phyloP scores from a whole-genome alignment of 2,888 invertebrate genomes.

The Hypercompe scribonia region DNA sequence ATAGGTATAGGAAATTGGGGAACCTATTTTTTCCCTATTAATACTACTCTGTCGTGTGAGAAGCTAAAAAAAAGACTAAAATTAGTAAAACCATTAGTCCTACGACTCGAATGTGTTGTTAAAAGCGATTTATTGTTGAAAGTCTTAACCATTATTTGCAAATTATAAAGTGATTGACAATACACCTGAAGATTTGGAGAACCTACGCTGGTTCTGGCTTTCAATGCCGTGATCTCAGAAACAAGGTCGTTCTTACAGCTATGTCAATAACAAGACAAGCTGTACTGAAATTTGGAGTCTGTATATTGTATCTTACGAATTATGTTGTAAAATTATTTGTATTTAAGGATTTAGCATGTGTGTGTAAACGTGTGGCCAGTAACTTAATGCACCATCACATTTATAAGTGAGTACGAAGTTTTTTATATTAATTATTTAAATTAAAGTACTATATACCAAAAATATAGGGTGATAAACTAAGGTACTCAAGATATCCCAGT shows the following conservation, averaged over 20 bases:
- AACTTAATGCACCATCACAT: conserved; percentile 17
- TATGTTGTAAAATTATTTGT: conserved; percentile 5
- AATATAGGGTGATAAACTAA: background rate
- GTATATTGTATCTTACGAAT: conserved; percentile 23
- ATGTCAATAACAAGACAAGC: conserved; percentile 4
- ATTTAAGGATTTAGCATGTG: conserved; percentile 1
- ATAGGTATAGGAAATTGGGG: too few species aligned
- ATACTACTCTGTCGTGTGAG: too few species aligned
- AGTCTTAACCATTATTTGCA: background rate
- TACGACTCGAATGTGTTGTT: background rate
- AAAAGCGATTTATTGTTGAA: background rate
- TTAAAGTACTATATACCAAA: conserved; percentile 1
- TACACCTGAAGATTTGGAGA: background rate
- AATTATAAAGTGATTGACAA: conserved; percentile 1
- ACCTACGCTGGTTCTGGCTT: background rate
- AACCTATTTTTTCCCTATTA: too few species aligned
- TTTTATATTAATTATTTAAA: conserved; percentile 4
- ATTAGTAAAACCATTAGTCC: too few species aligned
- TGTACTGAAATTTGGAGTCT: conserved; percentile 23
- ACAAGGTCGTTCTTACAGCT: background rate
- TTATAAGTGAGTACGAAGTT: background rate
- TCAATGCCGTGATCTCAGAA: conserved; percentile 6
- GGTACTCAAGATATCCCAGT: background rate
- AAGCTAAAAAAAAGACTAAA: too few species aligned
- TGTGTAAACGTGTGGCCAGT: conserved; percentile 19